phyloP scores from a whole-genome alignment of 2,888 invertebrate species.

The Colostygia pectinataria region DNA sequence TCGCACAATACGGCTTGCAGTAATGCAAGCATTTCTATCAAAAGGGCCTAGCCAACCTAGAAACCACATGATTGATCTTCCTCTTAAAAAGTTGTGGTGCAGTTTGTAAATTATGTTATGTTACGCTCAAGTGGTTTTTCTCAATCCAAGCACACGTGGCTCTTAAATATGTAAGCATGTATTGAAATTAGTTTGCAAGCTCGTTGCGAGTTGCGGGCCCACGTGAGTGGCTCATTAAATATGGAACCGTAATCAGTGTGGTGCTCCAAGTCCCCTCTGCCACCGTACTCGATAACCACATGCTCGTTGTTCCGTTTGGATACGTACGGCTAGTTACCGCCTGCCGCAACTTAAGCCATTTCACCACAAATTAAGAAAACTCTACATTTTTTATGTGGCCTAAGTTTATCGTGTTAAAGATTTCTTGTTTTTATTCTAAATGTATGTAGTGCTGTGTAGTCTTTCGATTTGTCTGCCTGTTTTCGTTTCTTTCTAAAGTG shows the following conservation, averaged over 20 bases:
- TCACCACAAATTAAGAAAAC: constrained; percentile 21
- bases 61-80: constrained; percentile 11
- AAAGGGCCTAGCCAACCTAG: neutral
- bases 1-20: constrained; percentile 44
- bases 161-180: constrained; percentile 61
- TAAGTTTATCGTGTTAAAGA: neutral
- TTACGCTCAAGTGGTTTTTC: constrained; percentile 26
- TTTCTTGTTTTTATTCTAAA: neutral
- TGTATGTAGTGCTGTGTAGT: no score
- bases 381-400: constrained; percentile 6
- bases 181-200: constrained; percentile 75
- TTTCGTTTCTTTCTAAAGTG: neutral
- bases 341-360: constrained; percentile 11
- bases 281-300: constrained; percentile 53
- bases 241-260: constrained; percentile 78
- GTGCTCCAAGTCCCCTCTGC: constrained; percentile 63
- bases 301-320: constrained; percentile 52
- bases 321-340: constrained; percentile 38
- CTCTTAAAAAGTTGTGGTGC: constrained; percentile 10
- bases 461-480: neutral
- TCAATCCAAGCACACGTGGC: constrained; percentile 27
- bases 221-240: constrained; percentile 77
- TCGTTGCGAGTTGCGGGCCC: constrained; percentile 55
- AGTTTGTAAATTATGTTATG: constrained; percentile 9
- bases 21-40: constrained; percentile 20